Percentiles rank a stretch among this genome's conserved stretches.
phyloP scores from a whole-genome alignment of 1,140 invertebrate species.

The Phenacoccus solenopsis region DNA sequence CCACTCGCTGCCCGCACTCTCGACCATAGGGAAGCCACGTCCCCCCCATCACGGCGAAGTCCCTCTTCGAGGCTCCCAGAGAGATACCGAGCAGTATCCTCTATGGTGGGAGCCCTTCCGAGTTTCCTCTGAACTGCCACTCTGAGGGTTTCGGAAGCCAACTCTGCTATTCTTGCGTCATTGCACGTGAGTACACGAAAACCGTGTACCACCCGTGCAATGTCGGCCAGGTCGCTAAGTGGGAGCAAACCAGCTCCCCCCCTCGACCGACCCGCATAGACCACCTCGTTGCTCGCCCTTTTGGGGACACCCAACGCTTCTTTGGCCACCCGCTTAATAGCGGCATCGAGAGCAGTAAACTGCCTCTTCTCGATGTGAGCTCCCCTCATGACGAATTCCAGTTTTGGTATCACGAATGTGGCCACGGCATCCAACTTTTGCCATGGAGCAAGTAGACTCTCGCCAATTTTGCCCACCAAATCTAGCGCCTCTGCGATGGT shows the following conservation, averaged over 20 bases:
- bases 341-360: neutral
- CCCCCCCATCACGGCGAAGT: neutral
- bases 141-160: neutral
- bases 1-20: neutral
- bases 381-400: neutral
- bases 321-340: neutral
- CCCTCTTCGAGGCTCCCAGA: neutral
- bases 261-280: neutral
- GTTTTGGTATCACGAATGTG: neutral
- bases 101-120: neutral
- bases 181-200: neutral
- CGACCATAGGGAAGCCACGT: neutral
- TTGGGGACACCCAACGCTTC: neutral
- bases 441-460: neutral
- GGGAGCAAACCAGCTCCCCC: neutral
- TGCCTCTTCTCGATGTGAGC: neutral
- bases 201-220: neutral
- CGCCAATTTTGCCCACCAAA: neutral
- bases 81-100: neutral
- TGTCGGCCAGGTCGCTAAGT: neutral
- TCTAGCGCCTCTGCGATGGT: neutral
- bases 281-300: neutral
- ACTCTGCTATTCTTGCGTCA: neutral
- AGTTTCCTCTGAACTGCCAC: neutral
- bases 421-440: neutral